Conservation (phyloP, 2,113 vertebrate species). For the Henicopernis longicauda region DNA sequence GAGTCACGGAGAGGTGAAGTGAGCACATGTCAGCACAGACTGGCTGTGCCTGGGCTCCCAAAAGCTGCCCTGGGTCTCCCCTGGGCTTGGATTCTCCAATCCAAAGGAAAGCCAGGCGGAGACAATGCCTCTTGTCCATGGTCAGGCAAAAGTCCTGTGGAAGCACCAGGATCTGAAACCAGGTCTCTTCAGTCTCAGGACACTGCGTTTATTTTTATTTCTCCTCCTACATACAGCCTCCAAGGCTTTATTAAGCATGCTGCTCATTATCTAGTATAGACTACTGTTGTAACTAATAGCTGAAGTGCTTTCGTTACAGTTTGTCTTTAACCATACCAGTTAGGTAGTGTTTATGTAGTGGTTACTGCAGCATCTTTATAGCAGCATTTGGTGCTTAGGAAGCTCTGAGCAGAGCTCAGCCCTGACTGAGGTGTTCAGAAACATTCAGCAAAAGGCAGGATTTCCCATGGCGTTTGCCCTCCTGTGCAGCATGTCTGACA, state of each 20-base stretch:
- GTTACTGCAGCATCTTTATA: background rate
- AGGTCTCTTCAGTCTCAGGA: background rate
- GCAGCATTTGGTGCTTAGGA: background rate
- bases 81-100: background rate
- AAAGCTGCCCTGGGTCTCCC: background rate
- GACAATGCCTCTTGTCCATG: accelerated
- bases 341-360: background rate
- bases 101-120: background rate
- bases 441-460: background rate
- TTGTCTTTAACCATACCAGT: background rate
- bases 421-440: background rate
- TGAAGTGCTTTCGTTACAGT: background rate
- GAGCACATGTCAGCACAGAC: accelerated
- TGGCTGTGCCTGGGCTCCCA: accelerated
- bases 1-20: accelerated
- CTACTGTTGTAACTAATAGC: background rate
- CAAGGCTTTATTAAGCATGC: background rate
- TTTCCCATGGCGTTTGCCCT: background rate
- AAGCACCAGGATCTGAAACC: background rate
- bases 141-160: background rate
- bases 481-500: background rate
- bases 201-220: background rate
- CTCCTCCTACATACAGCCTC: background rate
- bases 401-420: background rate
- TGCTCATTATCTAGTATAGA: background rate